phyloP scores from a whole-genome alignment of 2,888 invertebrate genomes.

The Resseliella maxima region DNA sequence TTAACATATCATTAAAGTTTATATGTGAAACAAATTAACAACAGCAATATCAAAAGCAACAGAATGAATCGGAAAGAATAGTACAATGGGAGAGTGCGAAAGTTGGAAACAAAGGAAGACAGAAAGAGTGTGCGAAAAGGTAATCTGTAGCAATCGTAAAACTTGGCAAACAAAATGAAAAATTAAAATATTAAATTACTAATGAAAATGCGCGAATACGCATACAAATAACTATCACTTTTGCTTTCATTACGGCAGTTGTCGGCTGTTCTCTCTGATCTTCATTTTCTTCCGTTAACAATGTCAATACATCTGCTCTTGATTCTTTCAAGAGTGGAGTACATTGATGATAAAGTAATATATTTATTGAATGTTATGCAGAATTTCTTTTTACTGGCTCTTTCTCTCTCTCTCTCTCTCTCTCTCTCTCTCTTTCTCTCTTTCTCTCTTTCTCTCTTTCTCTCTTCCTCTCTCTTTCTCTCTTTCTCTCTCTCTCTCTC shows the following conservation, averaged over 20 bases:
- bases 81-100: neutral
- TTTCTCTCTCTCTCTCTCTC: too few relatives aligned
- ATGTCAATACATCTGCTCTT: neutral
- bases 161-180: neutral
- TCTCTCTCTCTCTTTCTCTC: too few relatives aligned
- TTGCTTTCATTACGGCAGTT: neutral
- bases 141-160: neutral
- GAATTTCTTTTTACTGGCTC: neutral
- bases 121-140: neutral
- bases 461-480: too few relatives aligned
- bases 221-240: neutral
- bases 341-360: neutral
- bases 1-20: slow-evolving; percentile 31
- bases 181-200: neutral
- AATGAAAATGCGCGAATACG: neutral
- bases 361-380: neutral
- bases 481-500: too few relatives aligned
- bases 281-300: neutral
- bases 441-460: too few relatives aligned
- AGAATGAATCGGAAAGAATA: neutral
- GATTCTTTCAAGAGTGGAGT: neutral
- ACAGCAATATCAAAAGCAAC: too few relatives aligned
- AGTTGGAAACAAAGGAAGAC: neutral
- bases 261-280: neutral
- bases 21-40: neutral